A percentile compares a stretch with the other conserved stretches of the same genome.
Conservation (phyloP, 2,797 vertebrate species). For the Pseudocheirus occidentalis region DNA sequence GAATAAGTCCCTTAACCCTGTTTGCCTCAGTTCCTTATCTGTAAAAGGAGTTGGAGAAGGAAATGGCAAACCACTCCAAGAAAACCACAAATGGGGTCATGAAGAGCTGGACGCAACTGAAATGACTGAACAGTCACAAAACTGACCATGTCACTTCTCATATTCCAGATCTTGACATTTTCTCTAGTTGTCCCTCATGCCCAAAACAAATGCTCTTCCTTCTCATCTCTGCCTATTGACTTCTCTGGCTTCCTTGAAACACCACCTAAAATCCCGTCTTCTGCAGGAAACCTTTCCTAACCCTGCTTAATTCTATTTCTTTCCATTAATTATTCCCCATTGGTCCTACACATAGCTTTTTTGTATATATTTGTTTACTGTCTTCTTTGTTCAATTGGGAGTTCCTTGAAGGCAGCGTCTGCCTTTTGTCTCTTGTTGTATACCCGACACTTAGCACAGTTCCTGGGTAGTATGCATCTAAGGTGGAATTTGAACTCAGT, state of each 20-base stretch:
- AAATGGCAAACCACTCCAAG: background rate
- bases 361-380: background rate
- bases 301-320: background rate
- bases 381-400: background rate
- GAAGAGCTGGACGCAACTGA: background rate
- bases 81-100: background rate
- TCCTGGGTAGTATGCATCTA: background rate
- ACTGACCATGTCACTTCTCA: background rate
- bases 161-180: background rate
- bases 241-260: background rate
- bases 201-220: background rate
- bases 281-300: background rate
- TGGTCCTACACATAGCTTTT: background rate
- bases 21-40: background rate
- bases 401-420: background rate
- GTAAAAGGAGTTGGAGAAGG: background rate
- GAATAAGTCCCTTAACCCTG: background rate
- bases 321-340: background rate
- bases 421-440: background rate
- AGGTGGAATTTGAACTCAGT: background rate
- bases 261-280: background rate
- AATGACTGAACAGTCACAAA: background rate
- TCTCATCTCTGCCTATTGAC: background rate
- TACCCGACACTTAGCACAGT: background rate
- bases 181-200: background rate